A percentile compares a stretch with the other conserved stretches of the same genome.
These are phyloP conservation scores for Tichodroma muraria DNA, from an alignment of 2,113 vertebrate genomes.

Conservation along the genomic window DNA sequence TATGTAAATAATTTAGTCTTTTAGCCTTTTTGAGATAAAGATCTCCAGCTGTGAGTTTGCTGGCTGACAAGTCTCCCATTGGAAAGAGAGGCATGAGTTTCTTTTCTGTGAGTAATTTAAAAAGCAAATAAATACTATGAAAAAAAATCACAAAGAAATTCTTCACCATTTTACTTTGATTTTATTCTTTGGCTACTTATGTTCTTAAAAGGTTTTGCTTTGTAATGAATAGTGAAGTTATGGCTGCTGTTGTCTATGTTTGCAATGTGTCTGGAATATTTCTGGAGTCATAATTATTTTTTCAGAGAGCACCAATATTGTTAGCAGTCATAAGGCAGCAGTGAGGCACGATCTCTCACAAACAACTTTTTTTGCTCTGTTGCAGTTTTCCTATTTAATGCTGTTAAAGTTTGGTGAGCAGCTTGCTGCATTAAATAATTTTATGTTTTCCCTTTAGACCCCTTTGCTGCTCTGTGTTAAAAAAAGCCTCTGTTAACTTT, in stretches of 20 bases:
- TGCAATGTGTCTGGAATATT: background rate
- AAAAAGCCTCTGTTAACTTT: background rate
- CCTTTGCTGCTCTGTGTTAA: background rate
- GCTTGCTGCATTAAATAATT: background rate
- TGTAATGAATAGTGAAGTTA: background rate
- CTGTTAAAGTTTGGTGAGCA: background rate
- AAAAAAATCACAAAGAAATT: background rate
- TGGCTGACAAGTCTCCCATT: background rate
- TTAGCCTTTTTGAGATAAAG: background rate
- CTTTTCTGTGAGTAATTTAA: background rate
- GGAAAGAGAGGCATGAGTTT: background rate
- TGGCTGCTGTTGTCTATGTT: background rate
- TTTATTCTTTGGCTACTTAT: background rate
- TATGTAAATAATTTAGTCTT: constrained; percentile 4
- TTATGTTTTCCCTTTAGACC: background rate
- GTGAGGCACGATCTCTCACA: background rate
- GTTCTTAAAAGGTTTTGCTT: background rate
- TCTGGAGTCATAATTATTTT: background rate
- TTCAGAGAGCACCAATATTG: background rate
- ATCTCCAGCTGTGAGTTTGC: background rate
- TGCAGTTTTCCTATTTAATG: background rate
- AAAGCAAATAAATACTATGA: background rate
- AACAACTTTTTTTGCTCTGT: background rate
- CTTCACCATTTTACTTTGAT: background rate
- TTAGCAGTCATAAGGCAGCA: background rate